These are phyloP conservation scores for Verasper variegatus DNA, from an alignment of 2,113 vertebrate genomes.

Conservation along the genomic window DNA sequence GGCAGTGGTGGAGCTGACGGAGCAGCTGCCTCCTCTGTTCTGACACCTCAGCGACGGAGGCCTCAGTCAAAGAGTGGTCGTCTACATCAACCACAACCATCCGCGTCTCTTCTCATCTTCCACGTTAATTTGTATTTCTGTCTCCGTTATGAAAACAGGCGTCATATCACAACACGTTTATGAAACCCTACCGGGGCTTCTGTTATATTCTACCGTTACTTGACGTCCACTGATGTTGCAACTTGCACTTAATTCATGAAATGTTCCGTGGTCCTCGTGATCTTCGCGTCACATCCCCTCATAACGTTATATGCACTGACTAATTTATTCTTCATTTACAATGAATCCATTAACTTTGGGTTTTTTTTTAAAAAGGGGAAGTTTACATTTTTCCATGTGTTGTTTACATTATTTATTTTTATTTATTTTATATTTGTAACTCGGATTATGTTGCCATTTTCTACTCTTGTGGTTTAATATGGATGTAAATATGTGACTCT, in stretches of 20 bases:
- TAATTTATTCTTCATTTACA: conserved; percentile 15
- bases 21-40: conserved; percentile 5
- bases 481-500: conserved; percentile 74
- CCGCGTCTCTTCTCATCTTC: conserved; percentile 15
- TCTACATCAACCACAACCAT: not conserved
- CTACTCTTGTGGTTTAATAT: conserved; percentile 68
- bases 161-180: conserved; percentile 29
- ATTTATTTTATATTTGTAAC: conserved; percentile 66
- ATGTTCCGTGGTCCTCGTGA: conserved; percentile 16
- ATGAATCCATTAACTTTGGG: conserved; percentile 16
- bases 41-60: conserved; percentile 45
- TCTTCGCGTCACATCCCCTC: conserved; percentile 42
- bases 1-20: not conserved
- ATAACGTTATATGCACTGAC: conserved; percentile 64
- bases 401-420: conserved; percentile 37
- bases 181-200: conserved; percentile 49
- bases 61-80: conserved; percentile 33
- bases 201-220: conserved; percentile 11
- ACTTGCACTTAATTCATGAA: conserved; percentile 61
- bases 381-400: conserved; percentile 66
- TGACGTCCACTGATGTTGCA: conserved; percentile 21
- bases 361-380: conserved; percentile 36
- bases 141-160: conserved; percentile 1
- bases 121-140: conserved; percentile 10
- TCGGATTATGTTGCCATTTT: conserved; percentile 71